Evolutionary conservation across 2,113 vertebrate species (phyloP).

Genomic region (Pachycephala philippinensis): DNA sequence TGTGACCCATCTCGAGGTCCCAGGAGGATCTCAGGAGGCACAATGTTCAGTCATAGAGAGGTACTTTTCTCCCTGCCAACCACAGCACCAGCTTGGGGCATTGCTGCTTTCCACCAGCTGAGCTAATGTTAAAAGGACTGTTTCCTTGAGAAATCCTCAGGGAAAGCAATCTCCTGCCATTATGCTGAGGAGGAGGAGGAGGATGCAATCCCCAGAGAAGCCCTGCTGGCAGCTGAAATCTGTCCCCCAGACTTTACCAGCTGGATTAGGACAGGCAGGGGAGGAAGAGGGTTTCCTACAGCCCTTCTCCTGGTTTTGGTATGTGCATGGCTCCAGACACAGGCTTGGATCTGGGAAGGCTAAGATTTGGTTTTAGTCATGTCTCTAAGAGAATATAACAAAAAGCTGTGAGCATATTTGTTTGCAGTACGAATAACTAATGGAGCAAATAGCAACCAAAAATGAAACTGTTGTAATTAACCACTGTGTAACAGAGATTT

Average conservation of each 20-base stretch:
- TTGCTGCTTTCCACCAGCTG: background rate
- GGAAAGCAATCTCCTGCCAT: background rate
- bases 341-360: background rate
- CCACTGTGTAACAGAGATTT: background rate
- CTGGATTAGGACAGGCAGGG: background rate
- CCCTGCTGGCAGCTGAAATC: background rate
- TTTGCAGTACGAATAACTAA: background rate
- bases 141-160: background rate
- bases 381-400: background rate
- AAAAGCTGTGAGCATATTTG: background rate
- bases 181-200: background rate
- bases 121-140: background rate
- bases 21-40: background rate
- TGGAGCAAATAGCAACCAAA: background rate
- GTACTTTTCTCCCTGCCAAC: background rate
- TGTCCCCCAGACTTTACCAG: background rate
- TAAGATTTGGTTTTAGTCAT: background rate
- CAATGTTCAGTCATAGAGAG: background rate
- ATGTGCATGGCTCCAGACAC: background rate
- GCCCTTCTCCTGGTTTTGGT: accelerated
- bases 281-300: background rate
- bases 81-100: background rate
- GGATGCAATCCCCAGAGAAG: background rate
- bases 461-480: background rate
- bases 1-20: background rate